Evolutionary conservation across 2,888 invertebrate species (phyloP).

Genomic region (Plebejus anna): DNA sequence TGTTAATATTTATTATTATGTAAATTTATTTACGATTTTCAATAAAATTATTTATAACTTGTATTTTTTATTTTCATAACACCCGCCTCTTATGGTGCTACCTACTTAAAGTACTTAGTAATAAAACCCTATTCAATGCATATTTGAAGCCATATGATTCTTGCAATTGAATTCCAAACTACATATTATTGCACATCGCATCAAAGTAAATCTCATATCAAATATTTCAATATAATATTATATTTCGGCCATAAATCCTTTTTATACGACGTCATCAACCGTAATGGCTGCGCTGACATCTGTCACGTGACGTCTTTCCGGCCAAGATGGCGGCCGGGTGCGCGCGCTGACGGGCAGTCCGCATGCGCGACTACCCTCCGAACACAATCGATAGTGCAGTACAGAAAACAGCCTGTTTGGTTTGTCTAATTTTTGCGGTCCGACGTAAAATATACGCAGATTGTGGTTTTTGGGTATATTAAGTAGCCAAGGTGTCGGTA

Average conservation of each 20-base stretch:
- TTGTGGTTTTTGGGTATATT: conserved; percentile 44
- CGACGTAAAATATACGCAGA: conserved; percentile 46
- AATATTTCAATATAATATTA: background rate
- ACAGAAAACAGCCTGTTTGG: conserved; percentile 72
- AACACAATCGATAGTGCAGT: conserved; percentile 68
- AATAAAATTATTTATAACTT: conserved; percentile 78
- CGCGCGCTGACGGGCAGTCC: conserved; percentile 33
- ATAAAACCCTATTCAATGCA: background rate
- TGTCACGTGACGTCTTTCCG: conserved; percentile 72
- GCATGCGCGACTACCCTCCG: conserved; percentile 56
- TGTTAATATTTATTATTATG: conserved; percentile 78
- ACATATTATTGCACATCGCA: background rate
- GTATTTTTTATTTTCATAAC: conserved; percentile 39
- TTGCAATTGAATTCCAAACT: background rate
- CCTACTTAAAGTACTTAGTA: background rate
- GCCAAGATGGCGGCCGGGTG: conserved; percentile 44
- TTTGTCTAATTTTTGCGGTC: conserved; percentile 53
- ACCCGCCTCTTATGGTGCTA: background rate
- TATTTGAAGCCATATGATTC: background rate
- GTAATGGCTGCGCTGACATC: conserved; percentile 44
- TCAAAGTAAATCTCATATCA: background rate
- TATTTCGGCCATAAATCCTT: background rate
- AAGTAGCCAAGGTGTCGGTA: conserved; percentile 69
- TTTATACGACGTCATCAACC: conserved; percentile 36
- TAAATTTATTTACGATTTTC: conserved; percentile 80